Percentiles rank a stretch among this genome's conserved stretches.
Evolutionary conservation across 2,797 vertebrate genomes (phyloP).

Genomic region (Phoebastria nigripes): DNA sequence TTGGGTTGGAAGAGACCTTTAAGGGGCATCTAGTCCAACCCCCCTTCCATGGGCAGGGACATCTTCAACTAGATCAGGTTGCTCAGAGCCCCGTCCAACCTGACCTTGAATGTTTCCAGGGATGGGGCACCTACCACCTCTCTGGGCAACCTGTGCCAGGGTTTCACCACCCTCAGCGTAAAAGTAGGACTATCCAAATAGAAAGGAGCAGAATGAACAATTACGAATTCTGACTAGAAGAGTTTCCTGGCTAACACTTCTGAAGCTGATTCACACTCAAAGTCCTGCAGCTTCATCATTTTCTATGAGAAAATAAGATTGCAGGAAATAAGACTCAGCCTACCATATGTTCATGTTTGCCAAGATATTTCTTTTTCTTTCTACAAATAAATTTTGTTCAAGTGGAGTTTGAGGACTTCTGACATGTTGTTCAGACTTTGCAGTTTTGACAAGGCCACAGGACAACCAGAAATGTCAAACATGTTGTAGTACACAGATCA

Average conservation of each 20-base stretch:
- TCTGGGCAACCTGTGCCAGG: too few species aligned
- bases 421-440: not conserved
- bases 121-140: too few species aligned
- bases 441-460: constrained; percentile 1
- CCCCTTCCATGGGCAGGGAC: too few species aligned
- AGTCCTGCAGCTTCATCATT: not conserved
- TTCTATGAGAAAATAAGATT: not conserved
- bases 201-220: not conserved
- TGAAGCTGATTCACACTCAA: not conserved
- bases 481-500: not conserved
- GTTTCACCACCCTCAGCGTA: too few species aligned
- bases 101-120: too few species aligned
- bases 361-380: not conserved
- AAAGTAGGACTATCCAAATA: not conserved
- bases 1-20: too few species aligned
- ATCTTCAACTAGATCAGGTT: too few species aligned
- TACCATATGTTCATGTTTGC: not conserved
- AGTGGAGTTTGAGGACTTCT: not conserved
- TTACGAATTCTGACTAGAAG: not conserved
- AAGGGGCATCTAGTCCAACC: too few species aligned
- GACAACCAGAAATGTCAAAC: constrained; percentile 2
- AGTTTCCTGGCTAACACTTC: not conserved
- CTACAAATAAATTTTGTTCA: not conserved
- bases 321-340: not conserved
- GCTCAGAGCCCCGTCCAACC: too few species aligned